Evolutionary conservation across 2,888 invertebrate species (phyloP), one percentile per base, ranked within the genome.

Genomic region (Acrocyrtus sp.): DNA sequence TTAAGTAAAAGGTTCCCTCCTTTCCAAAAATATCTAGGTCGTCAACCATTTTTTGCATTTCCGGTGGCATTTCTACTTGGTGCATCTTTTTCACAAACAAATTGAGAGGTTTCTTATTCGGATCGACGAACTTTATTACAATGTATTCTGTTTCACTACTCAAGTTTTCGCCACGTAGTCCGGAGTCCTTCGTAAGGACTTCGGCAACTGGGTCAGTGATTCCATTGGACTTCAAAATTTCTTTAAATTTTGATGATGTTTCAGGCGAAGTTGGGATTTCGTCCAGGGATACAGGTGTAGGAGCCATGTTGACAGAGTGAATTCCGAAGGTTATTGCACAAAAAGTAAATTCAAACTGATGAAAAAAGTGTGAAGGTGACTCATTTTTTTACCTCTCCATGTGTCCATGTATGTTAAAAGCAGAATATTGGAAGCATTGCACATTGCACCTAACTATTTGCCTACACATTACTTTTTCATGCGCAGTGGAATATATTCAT

Each of bases 21-120:
- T 75, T 75, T 6, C 62, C 62, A 21, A 75, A 75, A 26, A 61
- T 53, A 3, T 53, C 43, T 21, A 67, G 19, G 6, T 66, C 57
- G n/a, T 50, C 51, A 3, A 70, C 1, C 48, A 70, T 39, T 27
- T 61, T 43, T 0, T 45, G 26, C 48, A 70, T 39, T 27, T 61
- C 50, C 0, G 51, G 26, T 12, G 65, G 62, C 0, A 47, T 24
- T 1, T 12, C 22, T 21, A 48, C 66, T 5, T 12, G 15, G 1
- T 22, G 47, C 3, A 15, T 17, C 15, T 26, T 34, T 24, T 75
- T 75, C 2, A 47, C 61, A 34, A 75, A 75, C 17, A 75, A 39
- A 17, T 75, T 60, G 12, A 75, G 10, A 1, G 54, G 51, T 17
- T 66, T 39, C 5, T 22, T 5, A 4, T 57, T n/a, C 15, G 60